Percentiles rank a stretch among this genome's conserved stretches.
Evolutionary conservation across 2,888 invertebrate species (phyloP).

Genomic region (Pristionchus mayeri): DNA sequence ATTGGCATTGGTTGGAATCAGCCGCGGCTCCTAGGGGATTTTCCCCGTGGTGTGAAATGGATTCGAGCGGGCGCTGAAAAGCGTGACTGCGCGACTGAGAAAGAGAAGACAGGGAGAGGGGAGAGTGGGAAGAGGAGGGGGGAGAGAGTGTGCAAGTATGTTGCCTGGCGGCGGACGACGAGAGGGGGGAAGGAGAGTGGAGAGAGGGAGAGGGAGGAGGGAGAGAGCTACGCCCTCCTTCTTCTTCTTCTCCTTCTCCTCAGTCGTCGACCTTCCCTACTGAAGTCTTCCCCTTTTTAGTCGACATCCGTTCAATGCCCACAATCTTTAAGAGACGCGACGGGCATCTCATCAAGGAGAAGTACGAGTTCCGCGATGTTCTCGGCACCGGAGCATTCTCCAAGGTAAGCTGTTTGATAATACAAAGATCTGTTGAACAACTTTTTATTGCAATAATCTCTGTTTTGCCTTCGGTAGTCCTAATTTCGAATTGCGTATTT

Average conservation of each 20-base stretch:
- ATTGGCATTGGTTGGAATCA: background rate
- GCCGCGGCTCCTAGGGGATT: background rate
- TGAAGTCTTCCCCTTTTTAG: background rate
- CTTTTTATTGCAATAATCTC: too few relatives aligned
- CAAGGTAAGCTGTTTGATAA: constrained; percentile 56
- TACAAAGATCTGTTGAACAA: too few relatives aligned
- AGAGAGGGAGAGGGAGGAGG: background rate
- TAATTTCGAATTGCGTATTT: too few relatives aligned
- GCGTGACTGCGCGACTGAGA: background rate
- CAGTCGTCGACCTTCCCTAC: constrained; percentile 19
- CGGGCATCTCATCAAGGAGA: constrained; percentile 64
- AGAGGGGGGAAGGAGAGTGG: background rate
- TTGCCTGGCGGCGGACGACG: background rate
- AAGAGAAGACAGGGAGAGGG: constrained; percentile 7
- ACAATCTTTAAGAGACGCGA: constrained; percentile 55
- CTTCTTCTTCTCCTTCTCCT: constrained; percentile 28
- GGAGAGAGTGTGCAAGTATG: background rate
- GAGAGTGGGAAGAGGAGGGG: background rate
- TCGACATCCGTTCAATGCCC: constrained; percentile 17
- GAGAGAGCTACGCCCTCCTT: constrained; percentile 24
- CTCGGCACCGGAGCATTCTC: constrained; percentile 76
- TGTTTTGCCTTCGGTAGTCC: too few relatives aligned
- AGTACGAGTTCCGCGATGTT: constrained; percentile 74
- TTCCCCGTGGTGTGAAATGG: background rate
- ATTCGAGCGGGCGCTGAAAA: background rate